Conservation (phyloP, 1,140 invertebrate genomes). For the Lordiphosa collinella region DNA sequence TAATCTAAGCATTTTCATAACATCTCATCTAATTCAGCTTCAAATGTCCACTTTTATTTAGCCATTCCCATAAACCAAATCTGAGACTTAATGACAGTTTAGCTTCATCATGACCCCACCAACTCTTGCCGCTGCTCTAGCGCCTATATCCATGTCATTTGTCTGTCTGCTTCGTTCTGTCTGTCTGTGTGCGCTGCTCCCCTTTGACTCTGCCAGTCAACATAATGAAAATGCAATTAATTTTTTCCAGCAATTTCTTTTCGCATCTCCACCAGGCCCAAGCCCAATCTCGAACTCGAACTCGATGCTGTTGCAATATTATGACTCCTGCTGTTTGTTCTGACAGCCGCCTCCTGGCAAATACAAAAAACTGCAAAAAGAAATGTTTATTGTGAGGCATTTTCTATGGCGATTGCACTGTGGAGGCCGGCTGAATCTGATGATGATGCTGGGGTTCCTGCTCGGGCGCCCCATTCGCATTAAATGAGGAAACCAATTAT, state of each 20-base stretch:
- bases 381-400: slow-evolving; percentile 72
- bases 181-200: slow-evolving; percentile 12
- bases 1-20: slow-evolving; percentile 8
- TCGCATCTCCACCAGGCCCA: slow-evolving; percentile 23
- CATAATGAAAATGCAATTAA: slow-evolving; percentile 80
- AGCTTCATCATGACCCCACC: slow-evolving; percentile 6
- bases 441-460: slow-evolving; percentile 9
- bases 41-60: slow-evolving; percentile 18
- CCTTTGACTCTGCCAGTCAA: slow-evolving; percentile 62
- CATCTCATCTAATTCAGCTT: slow-evolving; percentile 1
- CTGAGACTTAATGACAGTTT: slow-evolving; percentile 35
- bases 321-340: slow-evolving; percentile 75
- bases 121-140: slow-evolving; percentile 4
- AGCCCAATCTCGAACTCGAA: slow-evolving; percentile 37
- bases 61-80: slow-evolving; percentile 20
- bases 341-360: slow-evolving; percentile 34
- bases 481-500: slow-evolving; percentile 80
- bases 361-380: slow-evolving; percentile 27
- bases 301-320: slow-evolving; percentile 69
- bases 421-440: slow-evolving; percentile 26
- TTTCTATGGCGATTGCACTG: slow-evolving; percentile 64
- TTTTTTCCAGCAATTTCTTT: slow-evolving; percentile 79
- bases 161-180: slow-evolving; percentile 52
- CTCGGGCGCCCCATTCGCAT: slow-evolving; percentile 65
- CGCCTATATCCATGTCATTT: slow-evolving; percentile 70